Conservation (phyloP, 2,797 vertebrate genomes). For the Alcedo atthis region DNA sequence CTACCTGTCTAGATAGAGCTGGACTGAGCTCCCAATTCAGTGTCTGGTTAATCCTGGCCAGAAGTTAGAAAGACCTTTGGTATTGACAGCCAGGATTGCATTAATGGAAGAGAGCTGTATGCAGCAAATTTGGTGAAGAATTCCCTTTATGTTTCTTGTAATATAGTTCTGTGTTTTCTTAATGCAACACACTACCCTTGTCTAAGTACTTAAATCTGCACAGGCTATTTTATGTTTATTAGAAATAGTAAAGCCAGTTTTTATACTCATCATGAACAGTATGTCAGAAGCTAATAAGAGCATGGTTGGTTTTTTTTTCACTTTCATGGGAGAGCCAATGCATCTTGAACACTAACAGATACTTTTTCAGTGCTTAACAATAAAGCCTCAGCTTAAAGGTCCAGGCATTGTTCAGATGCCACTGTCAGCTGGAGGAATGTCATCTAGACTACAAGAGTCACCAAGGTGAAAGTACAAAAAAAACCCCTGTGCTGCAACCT, state of each 20-base stretch:
- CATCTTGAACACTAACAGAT: slow-evolving; percentile 12
- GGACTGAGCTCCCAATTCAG: background rate
- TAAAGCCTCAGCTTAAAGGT: background rate
- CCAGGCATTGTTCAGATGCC: background rate
- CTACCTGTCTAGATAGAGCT: background rate
- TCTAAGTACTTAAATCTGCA: slow-evolving; percentile 42
- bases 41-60: slow-evolving; percentile 36
- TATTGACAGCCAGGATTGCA: background rate
- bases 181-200: background rate
- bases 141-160: slow-evolving; percentile 9
- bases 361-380: background rate
- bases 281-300: slow-evolving; percentile 42
- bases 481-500: background rate
- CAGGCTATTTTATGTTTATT: background rate
- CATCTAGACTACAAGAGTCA: background rate
- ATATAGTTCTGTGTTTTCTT: background rate
- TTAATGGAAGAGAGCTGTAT: background rate
- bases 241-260: slow-evolving; percentile 30
- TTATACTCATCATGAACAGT: background rate
- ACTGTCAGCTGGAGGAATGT: background rate
- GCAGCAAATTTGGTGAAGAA: slow-evolving; percentile 12
- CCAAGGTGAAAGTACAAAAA: background rate
- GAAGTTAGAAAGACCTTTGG: slow-evolving; percentile 27
- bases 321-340: background rate
- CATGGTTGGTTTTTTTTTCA: background rate